Evolutionary conservation across 2,888 invertebrate species (phyloP), one percentile per base, ranked within the genome.

Genomic region (Corythucha ciliata): DNA sequence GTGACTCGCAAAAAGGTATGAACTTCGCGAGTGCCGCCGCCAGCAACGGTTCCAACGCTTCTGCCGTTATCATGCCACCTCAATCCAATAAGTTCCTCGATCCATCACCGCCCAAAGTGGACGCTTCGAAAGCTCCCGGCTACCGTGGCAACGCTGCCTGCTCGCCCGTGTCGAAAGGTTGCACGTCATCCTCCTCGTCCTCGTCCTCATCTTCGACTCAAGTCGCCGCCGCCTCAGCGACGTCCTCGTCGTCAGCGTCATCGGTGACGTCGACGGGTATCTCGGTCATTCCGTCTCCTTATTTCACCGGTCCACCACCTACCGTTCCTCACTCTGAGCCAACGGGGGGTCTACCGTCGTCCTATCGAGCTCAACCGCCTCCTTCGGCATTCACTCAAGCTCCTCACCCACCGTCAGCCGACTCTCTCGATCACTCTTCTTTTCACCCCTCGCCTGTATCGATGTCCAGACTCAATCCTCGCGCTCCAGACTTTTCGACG

Each of bases 91-190:
- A 74, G 62, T 76, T 73, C 59, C 71, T 75, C 46, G 74, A 75
- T 21, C 72, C 70, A 53, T 72, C 72, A 48, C 73, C 75, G 21
- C 73, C 73, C 4, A 73, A 71, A 72, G 88, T 81, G 56, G 90
- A 91, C 70, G 85, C 83, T 4, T 81, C 87, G 39, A 92, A 91
- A 70, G 91, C 91, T 53, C 91, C 91, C 0, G 91, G 91, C 1
- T 92, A 91, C 68, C 78, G 90, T 63, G 87, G 84, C 47, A 80
- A 76, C 44, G 75, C 81, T 36, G 79, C 83, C 57, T 83, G 83
- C 66, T 85, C 86, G 6, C 87, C 87, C 1, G 81, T 81, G 2
- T 79, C 79, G 16, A 57, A 57, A 45, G 51, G 46, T 8, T n/a
- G n/a, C n/a, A n/a, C n/a, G n/a, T n/a, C 26, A 20, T 2, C 27